A percentile compares a stretch with the other conserved stretches of the same genome.
Conservation (phyloP, 2,888 invertebrate genomes). For the Brenthis daphne region DNA sequence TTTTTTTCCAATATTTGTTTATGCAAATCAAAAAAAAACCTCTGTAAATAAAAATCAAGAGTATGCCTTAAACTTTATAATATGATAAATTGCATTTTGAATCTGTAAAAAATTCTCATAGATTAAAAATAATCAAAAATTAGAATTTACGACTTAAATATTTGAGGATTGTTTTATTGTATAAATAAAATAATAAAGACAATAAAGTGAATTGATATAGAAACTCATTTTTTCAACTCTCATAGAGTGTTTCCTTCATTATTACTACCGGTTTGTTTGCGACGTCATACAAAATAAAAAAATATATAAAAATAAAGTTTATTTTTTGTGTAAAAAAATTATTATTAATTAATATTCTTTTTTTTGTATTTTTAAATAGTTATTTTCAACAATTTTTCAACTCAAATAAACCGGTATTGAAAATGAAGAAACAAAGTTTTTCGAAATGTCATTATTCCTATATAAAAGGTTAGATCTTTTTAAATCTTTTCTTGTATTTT, state of each 20-base stretch:
- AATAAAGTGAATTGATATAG: conserved; percentile 36
- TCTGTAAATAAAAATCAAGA: conserved; percentile 15
- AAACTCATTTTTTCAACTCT: conserved; percentile 15
- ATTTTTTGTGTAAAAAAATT: not conserved
- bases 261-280: not conserved
- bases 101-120: conserved; percentile 3
- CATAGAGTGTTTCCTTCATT: conserved; percentile 7
- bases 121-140: conserved; percentile 5
- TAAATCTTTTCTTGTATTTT: conserved; percentile 7
- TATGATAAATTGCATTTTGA: conserved; percentile 12
- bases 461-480: conserved; percentile 6
- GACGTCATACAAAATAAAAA: not conserved
- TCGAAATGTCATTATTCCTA: not conserved
- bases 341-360: not conserved
- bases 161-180: conserved; percentile 5
- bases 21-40: not conserved
- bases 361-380: not conserved
- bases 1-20: not conserved
- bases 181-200: conserved; percentile 26
- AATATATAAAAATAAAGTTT: too few species aligned
- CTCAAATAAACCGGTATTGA: not conserved
- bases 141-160: conserved; percentile 8
- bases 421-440: not conserved
- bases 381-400: not conserved
- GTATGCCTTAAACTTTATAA: conserved; percentile 18